phyloP scores from a whole-genome alignment of 1,140 invertebrate species.

The Planococcus citri region DNA sequence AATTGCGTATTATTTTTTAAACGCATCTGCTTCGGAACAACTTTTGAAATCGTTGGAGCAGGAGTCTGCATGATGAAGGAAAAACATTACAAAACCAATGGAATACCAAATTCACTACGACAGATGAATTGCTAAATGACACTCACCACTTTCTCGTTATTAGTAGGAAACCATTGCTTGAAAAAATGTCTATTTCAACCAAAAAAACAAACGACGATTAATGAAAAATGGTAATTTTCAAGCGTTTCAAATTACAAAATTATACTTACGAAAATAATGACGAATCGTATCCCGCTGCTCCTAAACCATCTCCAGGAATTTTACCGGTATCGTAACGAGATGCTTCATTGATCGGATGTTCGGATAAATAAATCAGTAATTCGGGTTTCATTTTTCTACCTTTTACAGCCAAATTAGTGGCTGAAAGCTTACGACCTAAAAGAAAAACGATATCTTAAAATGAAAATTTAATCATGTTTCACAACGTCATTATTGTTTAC shows the following conservation, averaged over 20 bases:
- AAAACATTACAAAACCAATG: background rate
- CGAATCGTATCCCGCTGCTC: slow-evolving; percentile 60
- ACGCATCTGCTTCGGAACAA: background rate
- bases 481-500: slow-evolving; percentile 31
- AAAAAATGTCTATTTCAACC: slow-evolving; percentile 41
- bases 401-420: slow-evolving; percentile 28
- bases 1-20: background rate
- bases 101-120: background rate
- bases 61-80: background rate
- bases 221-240: background rate
- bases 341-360: slow-evolving; percentile 38
- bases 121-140: too few species aligned
- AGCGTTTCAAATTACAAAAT: slow-evolving; percentile 2
- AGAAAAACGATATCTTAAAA: too few species aligned
- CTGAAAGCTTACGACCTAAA: slow-evolving; percentile 31
- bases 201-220: slow-evolving; percentile 19
- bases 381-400: slow-evolving; percentile 19
- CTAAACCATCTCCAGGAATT: slow-evolving; percentile 56
- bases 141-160: background rate
- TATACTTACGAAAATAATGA: slow-evolving; percentile 43
- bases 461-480: slow-evolving; percentile 23
- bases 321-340: slow-evolving; percentile 39
- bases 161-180: slow-evolving; percentile 49
- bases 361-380: slow-evolving; percentile 26
- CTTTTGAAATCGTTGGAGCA: background rate